Base-by-base conservation (phyloP, 2,888 invertebrate genomes). In the Melanchra persicariae region DNA sequence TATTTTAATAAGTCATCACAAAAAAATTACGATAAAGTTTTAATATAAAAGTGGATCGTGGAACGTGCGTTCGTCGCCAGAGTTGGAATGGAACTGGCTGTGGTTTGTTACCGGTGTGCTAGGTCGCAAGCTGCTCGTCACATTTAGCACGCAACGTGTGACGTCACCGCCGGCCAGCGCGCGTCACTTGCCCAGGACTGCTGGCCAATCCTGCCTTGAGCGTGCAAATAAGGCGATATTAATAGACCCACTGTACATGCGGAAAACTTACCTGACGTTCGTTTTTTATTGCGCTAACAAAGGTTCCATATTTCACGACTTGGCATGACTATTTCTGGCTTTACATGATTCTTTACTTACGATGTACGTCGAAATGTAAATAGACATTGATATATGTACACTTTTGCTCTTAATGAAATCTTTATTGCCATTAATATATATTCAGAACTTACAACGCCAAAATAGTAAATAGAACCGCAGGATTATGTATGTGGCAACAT, bases 131-230 rank as follows among this genome's bases (percentile, higher is more conserved):
- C 70, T 69, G 43, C 77, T 83, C 75, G 73, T 78, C 82, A 83
- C 83, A 70, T 77, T 83, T 79, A 77, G 84, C 86, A 87, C 81
- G 81, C 86, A 68, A 85, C 58, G 59, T 19, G 67, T 83, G 86
- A 86, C 87, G 86, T 84, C 86, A 84, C 63, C 9, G 6, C 37
- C 70, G 68, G 43, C 59, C 70, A 62, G 51, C 71, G 65, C 85
- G 86, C 81, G 81, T 81, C 81, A 81, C 68, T 71, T 69, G 66
- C 74, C 64, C 77, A 74, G 79, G 70, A 74, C 72, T 69, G 60
- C 76, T 70, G 81, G 81, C 61, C 71, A 77, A 74, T 73, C 70
- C 74, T 75, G 68, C 75, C 82, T 70, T 74, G 72, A 69, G 71
- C 51, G 69, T 60, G 74, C 73, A 63, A 74, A 73, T 73, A 76